Conservation (phyloP, 2,888 invertebrate genomes). For the Beris morrisii region DNA sequence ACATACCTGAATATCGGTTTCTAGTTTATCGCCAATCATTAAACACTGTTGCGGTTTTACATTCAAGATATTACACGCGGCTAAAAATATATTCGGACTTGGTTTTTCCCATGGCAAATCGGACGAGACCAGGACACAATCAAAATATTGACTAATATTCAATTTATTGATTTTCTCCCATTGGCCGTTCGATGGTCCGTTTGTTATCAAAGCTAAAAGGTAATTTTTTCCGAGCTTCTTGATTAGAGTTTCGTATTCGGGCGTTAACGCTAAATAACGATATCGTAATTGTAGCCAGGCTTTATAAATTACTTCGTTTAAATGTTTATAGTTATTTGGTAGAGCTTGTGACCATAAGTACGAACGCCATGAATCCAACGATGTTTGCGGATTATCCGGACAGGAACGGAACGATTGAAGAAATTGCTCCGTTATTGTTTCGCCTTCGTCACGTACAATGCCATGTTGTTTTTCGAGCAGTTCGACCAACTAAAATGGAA, state of each 20-base stretch:
- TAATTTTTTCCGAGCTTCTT: conserved; percentile 72
- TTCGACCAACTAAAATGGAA: conserved; percentile 49
- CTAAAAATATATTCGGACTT: conserved; percentile 76
- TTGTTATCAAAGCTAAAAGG: conserved; percentile 78
- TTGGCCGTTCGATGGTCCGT: conserved; percentile 83
- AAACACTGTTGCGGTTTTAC: conserved; percentile 75
- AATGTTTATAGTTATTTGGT: conserved; percentile 70
- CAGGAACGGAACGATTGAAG: conserved; percentile 76
- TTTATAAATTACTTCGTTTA: conserved; percentile 73
- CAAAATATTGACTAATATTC: conserved; percentile 71
- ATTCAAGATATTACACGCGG: conserved; percentile 75
- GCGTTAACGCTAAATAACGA: conserved; percentile 69
- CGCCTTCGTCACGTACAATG: conserved; percentile 66
- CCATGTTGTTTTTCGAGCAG: conserved; percentile 64
- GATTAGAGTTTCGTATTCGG: conserved; percentile 71
- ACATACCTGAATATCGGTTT: conserved; percentile 77
- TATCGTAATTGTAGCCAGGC: conserved; percentile 81
- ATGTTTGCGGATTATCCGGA: conserved; percentile 74
- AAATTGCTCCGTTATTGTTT: conserved; percentile 67
- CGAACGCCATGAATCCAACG: conserved; percentile 76
- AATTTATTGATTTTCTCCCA: conserved; percentile 84
- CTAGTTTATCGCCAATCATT: conserved; percentile 87
- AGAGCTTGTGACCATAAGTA: conserved; percentile 77
- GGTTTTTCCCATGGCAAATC: conserved; percentile 88
- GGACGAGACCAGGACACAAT: conserved; percentile 78